Percentiles rank a stretch among this genome's conserved stretches.
Evolutionary conservation across 2,113 vertebrate species (phyloP).

Genomic region (Myotis davidii): DNA sequence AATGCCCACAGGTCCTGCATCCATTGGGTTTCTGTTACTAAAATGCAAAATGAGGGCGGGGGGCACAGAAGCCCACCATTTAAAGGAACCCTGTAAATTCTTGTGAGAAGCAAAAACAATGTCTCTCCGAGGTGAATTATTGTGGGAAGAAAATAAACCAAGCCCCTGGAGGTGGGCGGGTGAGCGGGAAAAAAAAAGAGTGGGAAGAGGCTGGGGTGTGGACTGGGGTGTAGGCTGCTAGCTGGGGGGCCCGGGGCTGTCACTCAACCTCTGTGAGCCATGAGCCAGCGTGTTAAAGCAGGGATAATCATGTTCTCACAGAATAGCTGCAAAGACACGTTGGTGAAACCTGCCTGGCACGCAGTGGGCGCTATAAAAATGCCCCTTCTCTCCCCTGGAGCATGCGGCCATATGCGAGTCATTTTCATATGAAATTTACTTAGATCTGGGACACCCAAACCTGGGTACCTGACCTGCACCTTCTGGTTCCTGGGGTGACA

Average conservation of each 20-base stretch:
- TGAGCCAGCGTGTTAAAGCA: neutral
- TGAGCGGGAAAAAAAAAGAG: neutral
- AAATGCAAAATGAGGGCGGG: neutral
- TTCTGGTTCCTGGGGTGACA: neutral
- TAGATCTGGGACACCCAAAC: neutral
- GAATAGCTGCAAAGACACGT: neutral
- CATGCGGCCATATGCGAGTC: neutral
- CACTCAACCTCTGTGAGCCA: neutral
- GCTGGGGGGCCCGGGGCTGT: neutral
- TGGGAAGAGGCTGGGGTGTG: neutral
- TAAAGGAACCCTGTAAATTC: neutral
- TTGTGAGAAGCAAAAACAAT: neutral
- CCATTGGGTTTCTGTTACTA: neutral
- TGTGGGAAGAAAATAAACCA: neutral
- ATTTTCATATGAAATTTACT: neutral
- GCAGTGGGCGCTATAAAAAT: neutral
- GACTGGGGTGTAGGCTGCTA: neutral
- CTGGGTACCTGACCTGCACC: neutral
- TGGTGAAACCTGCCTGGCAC: rapidly evolving
- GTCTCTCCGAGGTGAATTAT: neutral
- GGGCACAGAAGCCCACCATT: neutral
- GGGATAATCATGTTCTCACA: neutral
- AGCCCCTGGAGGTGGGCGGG: neutral
- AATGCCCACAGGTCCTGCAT: neutral
- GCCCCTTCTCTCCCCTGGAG: neutral